Percentiles rank a stretch among this genome's conserved stretches.
Evolutionary conservation across 2,797 vertebrate genomes (phyloP).

Genomic region (Poecile montanus): DNA sequence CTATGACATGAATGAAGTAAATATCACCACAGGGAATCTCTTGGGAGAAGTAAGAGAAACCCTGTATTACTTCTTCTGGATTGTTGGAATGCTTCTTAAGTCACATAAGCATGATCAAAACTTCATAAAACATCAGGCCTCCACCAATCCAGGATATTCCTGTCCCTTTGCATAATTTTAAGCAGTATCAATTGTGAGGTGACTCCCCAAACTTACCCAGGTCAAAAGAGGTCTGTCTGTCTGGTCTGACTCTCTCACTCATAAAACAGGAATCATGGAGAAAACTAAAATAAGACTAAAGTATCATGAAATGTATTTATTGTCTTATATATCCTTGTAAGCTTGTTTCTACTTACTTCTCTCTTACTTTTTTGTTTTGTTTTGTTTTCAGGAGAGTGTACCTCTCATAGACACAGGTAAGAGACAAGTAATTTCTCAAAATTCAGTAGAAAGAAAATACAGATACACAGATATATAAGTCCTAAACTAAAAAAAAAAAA

Average conservation of each 20-base stretch:
- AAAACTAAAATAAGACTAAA: not conserved
- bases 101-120: not conserved
- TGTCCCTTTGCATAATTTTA: not conserved
- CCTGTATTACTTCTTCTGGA: not conserved
- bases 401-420: slow-evolving; percentile 7
- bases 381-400: slow-evolving; percentile 35
- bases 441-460: not conserved
- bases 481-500: not conserved
- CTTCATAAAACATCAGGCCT: not conserved
- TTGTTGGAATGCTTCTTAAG: not conserved
- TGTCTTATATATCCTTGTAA: not conserved
- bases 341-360: not conserved
- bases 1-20: not conserved
- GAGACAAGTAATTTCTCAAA: slow-evolving; percentile 3
- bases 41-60: not conserved
- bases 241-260: not conserved
- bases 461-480: not conserved
- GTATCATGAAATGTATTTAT: not conserved
- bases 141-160: not conserved
- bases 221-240: not conserved
- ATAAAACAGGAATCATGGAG: not conserved
- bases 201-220: not conserved
- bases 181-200: not conserved
- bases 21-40: not conserved
- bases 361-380: not conserved